Evolutionary conservation across 1,140 invertebrate species (phyloP).

Genomic region (Rhagoletis zephyria): DNA sequence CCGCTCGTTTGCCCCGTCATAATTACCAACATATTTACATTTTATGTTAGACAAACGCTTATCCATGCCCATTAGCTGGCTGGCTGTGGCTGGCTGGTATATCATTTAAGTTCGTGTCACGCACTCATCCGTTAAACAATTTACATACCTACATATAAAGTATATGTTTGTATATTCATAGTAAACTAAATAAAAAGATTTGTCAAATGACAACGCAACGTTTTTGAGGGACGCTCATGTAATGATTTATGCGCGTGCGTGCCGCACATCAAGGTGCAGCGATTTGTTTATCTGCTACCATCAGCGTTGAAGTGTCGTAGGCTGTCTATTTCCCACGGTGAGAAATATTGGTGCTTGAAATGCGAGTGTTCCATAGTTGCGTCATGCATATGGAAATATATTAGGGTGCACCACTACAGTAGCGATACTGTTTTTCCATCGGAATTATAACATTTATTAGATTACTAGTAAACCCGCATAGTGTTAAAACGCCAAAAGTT

Average conservation of each 20-base stretch:
- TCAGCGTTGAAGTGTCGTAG: conserved; percentile 14
- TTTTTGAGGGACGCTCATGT: background rate
- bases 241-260: conserved; percentile 39
- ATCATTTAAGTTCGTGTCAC: background rate
- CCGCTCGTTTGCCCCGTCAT: background rate
- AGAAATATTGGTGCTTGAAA: background rate
- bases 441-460: no score
- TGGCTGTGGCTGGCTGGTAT: no score
- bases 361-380: no score
- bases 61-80: background rate
- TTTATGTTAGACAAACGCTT: background rate
- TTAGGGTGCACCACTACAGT: no score
- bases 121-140: background rate
- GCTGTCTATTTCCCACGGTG: conserved; percentile 14
- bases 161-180: background rate
- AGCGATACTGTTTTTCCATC: no score
- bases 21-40: background rate
- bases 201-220: background rate
- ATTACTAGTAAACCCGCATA: no score
- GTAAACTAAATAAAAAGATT: conserved; percentile 31
- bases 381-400: no score
- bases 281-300: conserved; percentile 39
- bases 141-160: background rate
- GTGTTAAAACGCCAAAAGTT: no score
- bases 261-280: conserved; percentile 23